A percentile compares a stretch with the other conserved stretches of the same genome.
These are phyloP conservation scores for Drosophila bifasciata DNA, from an alignment of 1,140 invertebrate species.

Conservation along the genomic window DNA sequence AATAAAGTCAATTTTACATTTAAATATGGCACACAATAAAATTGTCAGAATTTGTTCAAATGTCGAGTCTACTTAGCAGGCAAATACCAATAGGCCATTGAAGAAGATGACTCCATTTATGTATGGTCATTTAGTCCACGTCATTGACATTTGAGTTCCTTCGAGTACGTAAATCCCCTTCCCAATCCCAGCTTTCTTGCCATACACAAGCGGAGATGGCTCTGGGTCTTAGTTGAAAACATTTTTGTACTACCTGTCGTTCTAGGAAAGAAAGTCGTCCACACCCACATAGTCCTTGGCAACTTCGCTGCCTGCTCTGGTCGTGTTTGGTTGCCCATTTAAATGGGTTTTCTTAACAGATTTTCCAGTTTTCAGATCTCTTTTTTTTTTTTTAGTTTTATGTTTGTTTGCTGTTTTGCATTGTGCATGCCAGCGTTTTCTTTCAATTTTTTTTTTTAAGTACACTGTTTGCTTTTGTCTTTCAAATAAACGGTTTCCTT, in stretches of 20 bases:
- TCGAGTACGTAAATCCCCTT: neutral
- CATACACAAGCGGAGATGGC: conserved; percentile 28
- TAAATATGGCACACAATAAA: neutral
- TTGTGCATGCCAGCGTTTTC: conserved; percentile 35
- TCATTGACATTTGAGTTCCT: conserved; percentile 2
- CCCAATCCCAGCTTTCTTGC: conserved; percentile 9
- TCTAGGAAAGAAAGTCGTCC: conserved; percentile 37
- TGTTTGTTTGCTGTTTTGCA: conserved; percentile 51
- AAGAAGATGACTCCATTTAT: conserved; percentile 5
- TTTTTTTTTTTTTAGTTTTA: conserved; percentile 10
- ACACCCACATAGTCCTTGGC: conserved; percentile 32
- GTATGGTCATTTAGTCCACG: neutral
- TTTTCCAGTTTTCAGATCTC: conserved; percentile 44
- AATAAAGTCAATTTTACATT: too few species aligned
- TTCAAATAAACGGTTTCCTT: conserved; percentile 54
- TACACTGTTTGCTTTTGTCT: conserved; percentile 33
- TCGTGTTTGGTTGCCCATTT: conserved; percentile 55
- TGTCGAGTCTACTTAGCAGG: neutral
- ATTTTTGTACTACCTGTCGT: conserved; percentile 26
- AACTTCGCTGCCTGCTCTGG: neutral
- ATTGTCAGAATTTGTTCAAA: neutral
- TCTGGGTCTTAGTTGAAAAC: conserved; percentile 1
- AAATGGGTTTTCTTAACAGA: conserved; percentile 80
- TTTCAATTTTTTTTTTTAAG: conserved; percentile 57
- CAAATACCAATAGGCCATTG: neutral